These are phyloP conservation scores for Clunio marinus DNA, from an alignment of 2,888 invertebrate genomes.

Conservation along the genomic window DNA sequence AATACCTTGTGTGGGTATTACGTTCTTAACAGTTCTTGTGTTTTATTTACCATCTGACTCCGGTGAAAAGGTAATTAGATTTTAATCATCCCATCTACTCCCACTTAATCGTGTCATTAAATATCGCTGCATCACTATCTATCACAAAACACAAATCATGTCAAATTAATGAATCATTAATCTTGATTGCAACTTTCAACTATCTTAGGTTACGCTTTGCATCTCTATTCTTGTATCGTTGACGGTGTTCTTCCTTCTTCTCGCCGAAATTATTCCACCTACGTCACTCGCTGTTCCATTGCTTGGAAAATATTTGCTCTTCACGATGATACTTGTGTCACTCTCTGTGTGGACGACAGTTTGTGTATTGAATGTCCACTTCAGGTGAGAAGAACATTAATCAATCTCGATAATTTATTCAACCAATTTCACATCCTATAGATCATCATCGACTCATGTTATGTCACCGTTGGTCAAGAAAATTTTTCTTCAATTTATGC, in stretches of 20 bases:
- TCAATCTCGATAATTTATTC: no score
- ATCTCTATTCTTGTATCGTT: conserved; percentile 97
- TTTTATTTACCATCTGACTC: conserved; percentile 97
- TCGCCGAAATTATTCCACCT: conserved; percentile 98
- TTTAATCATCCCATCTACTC: no score
- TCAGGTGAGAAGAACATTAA: no score
- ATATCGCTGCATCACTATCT: no score
- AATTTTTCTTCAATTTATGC: conserved; percentile 89
- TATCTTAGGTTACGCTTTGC: conserved; percentile 81
- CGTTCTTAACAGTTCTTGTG: conserved; percentile 91
- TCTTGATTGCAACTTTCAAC: not conserved
- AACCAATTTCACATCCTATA: no score
- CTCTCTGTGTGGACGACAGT: conserved; percentile 91
- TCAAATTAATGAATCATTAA: conserved; percentile 25
- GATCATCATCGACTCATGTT: conserved; percentile 88
- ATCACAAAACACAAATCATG: not conserved
- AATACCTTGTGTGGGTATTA: conserved; percentile 95
- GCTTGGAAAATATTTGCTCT: conserved; percentile 91
- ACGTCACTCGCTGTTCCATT: conserved; percentile 91
- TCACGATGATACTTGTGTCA: conserved; percentile 94
- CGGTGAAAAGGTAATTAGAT: conserved; percentile 77
- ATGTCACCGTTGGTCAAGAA: conserved; percentile 88
- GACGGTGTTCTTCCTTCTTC: conserved; percentile 96
- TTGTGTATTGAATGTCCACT: conserved; percentile 92
- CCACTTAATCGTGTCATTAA: no score